Base-by-base conservation (phyloP, 2,888 invertebrate species). In the Euclidia mi region DNA sequence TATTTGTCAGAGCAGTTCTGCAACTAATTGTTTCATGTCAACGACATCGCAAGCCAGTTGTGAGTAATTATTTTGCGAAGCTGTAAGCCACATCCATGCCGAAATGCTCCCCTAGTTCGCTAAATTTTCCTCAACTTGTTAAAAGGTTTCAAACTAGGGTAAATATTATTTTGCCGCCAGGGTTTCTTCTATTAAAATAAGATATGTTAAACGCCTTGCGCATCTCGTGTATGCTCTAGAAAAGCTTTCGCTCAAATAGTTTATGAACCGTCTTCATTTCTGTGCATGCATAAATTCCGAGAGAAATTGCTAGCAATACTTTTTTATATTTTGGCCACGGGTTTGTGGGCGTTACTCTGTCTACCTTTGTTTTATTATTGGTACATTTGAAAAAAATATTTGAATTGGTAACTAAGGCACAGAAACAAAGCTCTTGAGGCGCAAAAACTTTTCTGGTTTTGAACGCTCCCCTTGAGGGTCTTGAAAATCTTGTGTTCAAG, bases 11-110 rank as follows among this genome's bases (percentile, higher is more conserved):
- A 40, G 34, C 37, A 47, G 49, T 71, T 71, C 71, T 71, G 56
- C 63, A 44, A 43, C 42, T 71, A 71, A 74, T 66, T 71, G 71
- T 71, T 71, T 57, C 49, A 63, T 59, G 75, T 71, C 75, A 63
- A 62, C 75, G 56, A 59, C 56, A 71, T 62, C 55, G 51, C 56
- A 62, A 59, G 37, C 44, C 55, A 44, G 41, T 51, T 53, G 12
- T 12, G 17, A 49, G 51, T 66, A 67, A 75, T 75, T 61, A 58
- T 50, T n/a, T 43, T 47, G 28, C 25, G 29, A 28, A 58, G 31
- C 32, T 42, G 31, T 56, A 55, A 62, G 48, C 51, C 45, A 55
- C 49, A 55, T 35, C 41, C 49, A 34, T 37, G 31, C 20, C 28
- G 38, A 14, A 60, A 50, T 17, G 43, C 48, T 51, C 41, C 42